Evolutionary conservation across 2,888 invertebrate genomes (phyloP), one percentile per base, ranked within the genome.

Genomic region (Eupithecia subumbrata): DNA sequence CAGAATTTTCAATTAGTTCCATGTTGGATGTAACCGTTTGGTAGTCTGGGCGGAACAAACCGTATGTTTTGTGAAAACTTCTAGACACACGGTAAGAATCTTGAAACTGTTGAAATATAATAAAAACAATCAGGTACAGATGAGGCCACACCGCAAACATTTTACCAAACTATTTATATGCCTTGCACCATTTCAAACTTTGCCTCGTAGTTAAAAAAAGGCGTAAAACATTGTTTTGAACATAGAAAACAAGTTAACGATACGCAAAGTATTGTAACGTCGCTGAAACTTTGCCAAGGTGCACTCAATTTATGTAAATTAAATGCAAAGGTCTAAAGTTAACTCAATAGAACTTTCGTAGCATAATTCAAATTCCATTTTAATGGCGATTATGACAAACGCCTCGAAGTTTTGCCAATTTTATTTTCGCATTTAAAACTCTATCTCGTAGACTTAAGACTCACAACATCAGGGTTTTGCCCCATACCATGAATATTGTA

Each of bases 401-500:
- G 73, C 67, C 81, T 76, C 79, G 72, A 81, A 79, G 79, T 80
- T 76, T 80, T 78, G 73, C 67, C 73, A 79, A 79, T 83, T 83
- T 82, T 79, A 72, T 80, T 76, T 79, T 80, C 74, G 74, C 8
- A 64, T 30, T 30, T 25, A 18, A 16, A 37, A 67, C 52, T 52
- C 16, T 72, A 22, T 67, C 16, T 8, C 40, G 0, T 18, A 9
- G 52, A 22, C 1, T 22, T 40, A 72, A 16, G 48, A 30, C 37
- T 72, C 18, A 70, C 63, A 72, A 69, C 45, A 16, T 40, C 25
- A n/a, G 40, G 2, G 52, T 40, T 14, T 43, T 43, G 43, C 43
- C 14, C 43, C 43, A 43, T 78, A 82, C 81, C 85, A 87, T 86
- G 86, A 87, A 87, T 88, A 87, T 87, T 87, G 85, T 83, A 87